Percentiles rank a stretch among this genome's conserved stretches.
phyloP scores from a whole-genome alignment of 2,113 vertebrate species.

The Malurus cyaneus region DNA sequence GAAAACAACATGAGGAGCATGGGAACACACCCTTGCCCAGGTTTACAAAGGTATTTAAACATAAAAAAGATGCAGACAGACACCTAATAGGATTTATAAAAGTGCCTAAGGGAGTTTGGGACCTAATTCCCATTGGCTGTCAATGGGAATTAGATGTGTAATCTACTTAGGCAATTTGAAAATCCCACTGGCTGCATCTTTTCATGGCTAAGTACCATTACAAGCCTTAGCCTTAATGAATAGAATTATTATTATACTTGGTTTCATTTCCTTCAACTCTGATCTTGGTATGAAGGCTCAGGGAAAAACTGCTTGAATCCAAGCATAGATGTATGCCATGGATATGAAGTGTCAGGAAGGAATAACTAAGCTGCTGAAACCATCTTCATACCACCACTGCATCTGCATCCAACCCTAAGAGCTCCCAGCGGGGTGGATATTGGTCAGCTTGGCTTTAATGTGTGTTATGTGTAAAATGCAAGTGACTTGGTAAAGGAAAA shows the following conservation, averaged over 20 bases:
- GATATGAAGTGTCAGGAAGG: not conserved
- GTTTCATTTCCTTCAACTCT: slow-evolving; percentile 45
- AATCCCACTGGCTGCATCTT: slow-evolving; percentile 65
- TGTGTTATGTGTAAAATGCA: slow-evolving; percentile 1
- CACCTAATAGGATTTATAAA: slow-evolving; percentile 62
- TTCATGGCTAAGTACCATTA: slow-evolving; percentile 59
- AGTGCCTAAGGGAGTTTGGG: slow-evolving; percentile 60
- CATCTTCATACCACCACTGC: not conserved
- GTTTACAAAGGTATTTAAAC: slow-evolving; percentile 47
- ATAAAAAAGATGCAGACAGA: slow-evolving; percentile 39
- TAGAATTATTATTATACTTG: slow-evolving; percentile 62
- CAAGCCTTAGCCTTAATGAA: slow-evolving; percentile 53
- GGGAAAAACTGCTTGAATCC: not conserved
- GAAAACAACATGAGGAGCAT: not conserved
- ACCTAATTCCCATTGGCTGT: slow-evolving; percentile 63
- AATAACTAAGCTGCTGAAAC: not conserved
- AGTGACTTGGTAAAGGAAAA: slow-evolving; percentile 6
- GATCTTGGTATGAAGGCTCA: not conserved
- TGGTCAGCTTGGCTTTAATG: slow-evolving; percentile 3
- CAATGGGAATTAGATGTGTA: slow-evolving; percentile 61
- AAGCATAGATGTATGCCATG: not conserved
- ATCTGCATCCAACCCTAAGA: not conserved
- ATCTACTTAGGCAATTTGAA: slow-evolving; percentile 64
- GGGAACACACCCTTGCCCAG: not conserved
- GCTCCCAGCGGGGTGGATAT: not conserved